These are phyloP conservation scores for Frankliniella fusca DNA, from an alignment of 2,888 invertebrate species.

Conservation along the genomic window DNA sequence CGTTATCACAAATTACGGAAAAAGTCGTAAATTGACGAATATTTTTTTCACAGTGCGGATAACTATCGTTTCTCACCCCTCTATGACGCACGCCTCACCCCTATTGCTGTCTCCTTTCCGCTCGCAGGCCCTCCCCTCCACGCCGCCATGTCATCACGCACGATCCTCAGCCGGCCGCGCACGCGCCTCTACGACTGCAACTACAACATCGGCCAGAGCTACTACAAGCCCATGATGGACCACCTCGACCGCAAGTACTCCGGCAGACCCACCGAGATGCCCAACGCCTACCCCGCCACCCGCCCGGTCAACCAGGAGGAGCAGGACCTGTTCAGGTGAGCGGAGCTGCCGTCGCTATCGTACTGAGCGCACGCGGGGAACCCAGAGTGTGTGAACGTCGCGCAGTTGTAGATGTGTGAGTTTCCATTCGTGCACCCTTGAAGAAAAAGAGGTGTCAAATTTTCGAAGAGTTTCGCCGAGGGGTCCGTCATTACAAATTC, in stretches of 20 bases:
- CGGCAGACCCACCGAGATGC: slow-evolving; percentile 49
- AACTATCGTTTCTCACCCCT: too few relatives aligned
- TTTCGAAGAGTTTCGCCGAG: too few relatives aligned
- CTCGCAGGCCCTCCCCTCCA: too few relatives aligned
- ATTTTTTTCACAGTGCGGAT: too few relatives aligned
- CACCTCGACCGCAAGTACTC: slow-evolving; percentile 67
- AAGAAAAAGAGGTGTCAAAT: neutral
- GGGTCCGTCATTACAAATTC: too few relatives aligned
- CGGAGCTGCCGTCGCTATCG: slow-evolving; percentile 41
- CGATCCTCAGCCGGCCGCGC: slow-evolving; percentile 55
- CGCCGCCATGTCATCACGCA: slow-evolving; percentile 9
- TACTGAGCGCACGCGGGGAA: neutral
- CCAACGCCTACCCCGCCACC: slow-evolving; percentile 37
- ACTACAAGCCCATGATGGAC: slow-evolving; percentile 73
- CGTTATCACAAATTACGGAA: too few relatives aligned
- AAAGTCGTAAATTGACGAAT: too few relatives aligned
- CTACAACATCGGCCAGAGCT: slow-evolving; percentile 78
- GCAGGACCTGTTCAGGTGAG: slow-evolving; percentile 47
- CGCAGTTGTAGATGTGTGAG: too few relatives aligned
- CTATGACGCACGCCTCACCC: too few relatives aligned
- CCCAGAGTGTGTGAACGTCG: neutral
- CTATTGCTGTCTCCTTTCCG: too few relatives aligned
- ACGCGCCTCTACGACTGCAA: slow-evolving; percentile 83
- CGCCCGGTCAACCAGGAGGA: slow-evolving; percentile 43
- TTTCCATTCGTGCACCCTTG: neutral